phyloP scores from a whole-genome alignment of 2,888 invertebrate genomes.

The Cetonia aurata region DNA sequence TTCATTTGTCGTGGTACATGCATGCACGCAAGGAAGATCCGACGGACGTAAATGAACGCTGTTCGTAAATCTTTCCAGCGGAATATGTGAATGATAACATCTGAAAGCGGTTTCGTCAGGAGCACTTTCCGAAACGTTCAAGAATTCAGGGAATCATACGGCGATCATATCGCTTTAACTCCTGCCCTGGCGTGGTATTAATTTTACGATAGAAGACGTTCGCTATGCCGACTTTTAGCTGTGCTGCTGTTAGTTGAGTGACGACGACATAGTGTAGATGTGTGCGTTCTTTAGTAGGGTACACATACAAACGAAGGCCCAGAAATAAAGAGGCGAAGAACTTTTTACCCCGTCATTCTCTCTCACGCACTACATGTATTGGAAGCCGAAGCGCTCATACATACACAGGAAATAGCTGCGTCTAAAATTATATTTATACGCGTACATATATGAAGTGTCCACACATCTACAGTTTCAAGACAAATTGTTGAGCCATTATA shows the following conservation, averaged over 20 bases:
- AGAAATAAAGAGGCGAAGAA: conserved; percentile 36
- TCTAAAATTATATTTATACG: conserved; percentile 54
- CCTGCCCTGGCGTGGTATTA: conserved; percentile 26
- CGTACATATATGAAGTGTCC: conserved; percentile 27
- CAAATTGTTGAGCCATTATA: background rate
- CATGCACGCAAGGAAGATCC: too few relatives aligned
- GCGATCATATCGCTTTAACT: conserved; percentile 27
- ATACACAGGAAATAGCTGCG: conserved; percentile 55
- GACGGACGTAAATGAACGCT: conserved; percentile 2
- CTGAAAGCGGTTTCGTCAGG: conserved; percentile 15
- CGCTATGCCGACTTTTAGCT: background rate
- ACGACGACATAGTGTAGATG: conserved; percentile 3
- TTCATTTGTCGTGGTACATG: background rate
- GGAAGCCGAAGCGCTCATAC: conserved; percentile 12
- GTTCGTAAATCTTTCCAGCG: conserved; percentile 21
- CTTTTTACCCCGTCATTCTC: conserved; percentile 36
- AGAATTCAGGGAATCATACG: conserved; percentile 31
- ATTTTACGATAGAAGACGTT: conserved; percentile 23
- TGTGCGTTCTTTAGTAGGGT: too few relatives aligned
- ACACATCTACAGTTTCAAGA: conserved; percentile 6
- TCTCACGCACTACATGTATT: conserved; percentile 28
- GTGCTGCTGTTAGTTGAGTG: background rate
- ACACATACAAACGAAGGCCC: conserved; percentile 2
- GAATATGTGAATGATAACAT: conserved; percentile 10
- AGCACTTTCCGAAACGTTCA: conserved; percentile 24